phyloP scores from a whole-genome alignment of 2,113 vertebrate genomes.

The Oophaga pumilio region DNA sequence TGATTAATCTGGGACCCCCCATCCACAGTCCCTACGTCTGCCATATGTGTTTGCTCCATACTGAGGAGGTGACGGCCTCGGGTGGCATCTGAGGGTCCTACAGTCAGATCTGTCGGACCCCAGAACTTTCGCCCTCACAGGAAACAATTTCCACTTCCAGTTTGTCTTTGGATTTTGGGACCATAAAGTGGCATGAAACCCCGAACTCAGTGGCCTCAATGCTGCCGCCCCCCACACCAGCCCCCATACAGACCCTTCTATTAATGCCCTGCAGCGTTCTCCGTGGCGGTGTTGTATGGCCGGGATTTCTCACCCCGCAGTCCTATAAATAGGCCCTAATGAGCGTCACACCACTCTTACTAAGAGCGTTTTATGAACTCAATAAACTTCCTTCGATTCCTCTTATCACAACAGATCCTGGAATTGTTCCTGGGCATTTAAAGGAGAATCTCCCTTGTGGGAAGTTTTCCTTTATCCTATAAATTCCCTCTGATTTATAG shows the following conservation, averaged over 20 bases:
- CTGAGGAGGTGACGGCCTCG: too few relatives aligned
- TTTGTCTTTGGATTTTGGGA: background rate
- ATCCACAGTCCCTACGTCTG: too few relatives aligned
- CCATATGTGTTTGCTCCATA: too few relatives aligned
- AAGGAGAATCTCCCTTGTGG: background rate
- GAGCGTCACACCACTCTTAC: background rate
- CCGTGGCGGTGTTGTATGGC: background rate
- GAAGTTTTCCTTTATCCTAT: background rate
- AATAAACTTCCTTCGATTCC: slow-evolving; percentile 1
- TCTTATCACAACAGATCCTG: slow-evolving; percentile 26
- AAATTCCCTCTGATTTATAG: background rate
- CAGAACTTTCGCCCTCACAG: too few relatives aligned
- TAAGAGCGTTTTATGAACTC: slow-evolving; percentile 14
- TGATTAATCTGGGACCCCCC: too few relatives aligned
- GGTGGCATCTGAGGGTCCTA: too few relatives aligned
- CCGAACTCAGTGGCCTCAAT: too few relatives aligned
- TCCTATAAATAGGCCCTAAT: background rate
- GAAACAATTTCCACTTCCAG: too few relatives aligned
- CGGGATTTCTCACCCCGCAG: background rate
- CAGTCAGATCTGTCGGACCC: too few relatives aligned
- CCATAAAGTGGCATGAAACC: too few relatives aligned
- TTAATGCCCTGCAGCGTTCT: background rate
- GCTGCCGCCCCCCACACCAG: background rate
- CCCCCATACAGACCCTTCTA: background rate
- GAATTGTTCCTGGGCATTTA: background rate